Base-by-base conservation (phyloP, 64 coral and sea anemone genomes). In the Cladopsammia gracilis region DNA sequence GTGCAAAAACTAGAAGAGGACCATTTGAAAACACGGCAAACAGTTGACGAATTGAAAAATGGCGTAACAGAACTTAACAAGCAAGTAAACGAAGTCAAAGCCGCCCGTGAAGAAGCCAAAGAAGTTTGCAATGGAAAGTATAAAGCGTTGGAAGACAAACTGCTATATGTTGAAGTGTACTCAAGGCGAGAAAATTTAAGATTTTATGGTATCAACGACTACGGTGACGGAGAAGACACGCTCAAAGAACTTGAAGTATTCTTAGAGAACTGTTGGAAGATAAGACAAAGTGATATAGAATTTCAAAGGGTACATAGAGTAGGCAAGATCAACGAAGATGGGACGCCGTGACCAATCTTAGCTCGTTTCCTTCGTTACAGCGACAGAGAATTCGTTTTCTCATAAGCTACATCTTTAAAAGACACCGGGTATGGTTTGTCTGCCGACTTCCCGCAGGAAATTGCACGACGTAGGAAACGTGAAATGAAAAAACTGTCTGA, bases 321-420 rank as follows among this genome's bases (percentile, higher is more conserved):
- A 19, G 62, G 62, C 16, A 64, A 64, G 6, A 14, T 20, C 18
- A 2, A 6, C 62, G 0, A 6, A 64, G 62, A 64, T 64, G 13
- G 62, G 53, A 90, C 62, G 3, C 74, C 59, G 60, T 15, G 64
- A 25, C 75, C 62, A 8, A 91, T 91, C 13, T 71, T 83, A 25
- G 89, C 66, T 34, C 76, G 64, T 11, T 82, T 82, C 58, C 76
- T 82, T 70, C 68, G 67, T 22, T 91, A 82, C 53, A 62, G 76
- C 10, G 89, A 91, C 59, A 34, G 64, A 49, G 77, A 82, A 19
- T 81, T 70, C 23, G 47, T 91, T 43, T 22, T 82, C 25, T 48
- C 57, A 4, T 65, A 83, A 26, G 48, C 50, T 7, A 45, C 19
- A 9, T 5, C 10, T 20, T 20, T 88, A 71, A 75, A 82, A 46